These are phyloP conservation scores for Protula sp. DNA, from an alignment of 2,888 invertebrate species.

Conservation along the genomic window DNA sequence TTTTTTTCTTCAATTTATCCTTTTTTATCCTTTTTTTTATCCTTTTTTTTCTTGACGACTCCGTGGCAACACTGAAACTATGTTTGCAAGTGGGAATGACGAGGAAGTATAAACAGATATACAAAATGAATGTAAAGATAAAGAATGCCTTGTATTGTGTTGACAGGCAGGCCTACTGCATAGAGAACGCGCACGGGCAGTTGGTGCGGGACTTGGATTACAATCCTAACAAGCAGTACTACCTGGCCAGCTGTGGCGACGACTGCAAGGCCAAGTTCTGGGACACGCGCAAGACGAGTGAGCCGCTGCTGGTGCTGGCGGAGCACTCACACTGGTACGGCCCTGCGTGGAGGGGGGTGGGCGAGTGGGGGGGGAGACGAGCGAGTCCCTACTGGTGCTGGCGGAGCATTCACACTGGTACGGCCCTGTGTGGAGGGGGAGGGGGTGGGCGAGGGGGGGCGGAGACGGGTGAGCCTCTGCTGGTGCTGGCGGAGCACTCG, in stretches of 20 bases:
- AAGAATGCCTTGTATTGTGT: no score
- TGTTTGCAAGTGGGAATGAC: no score
- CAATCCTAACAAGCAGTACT: conserved; percentile 96
- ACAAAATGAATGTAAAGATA: no score
- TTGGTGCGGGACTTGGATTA: conserved; percentile 86
- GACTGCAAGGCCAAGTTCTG: conserved; percentile 93
- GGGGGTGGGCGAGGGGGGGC: conserved; percentile 98
- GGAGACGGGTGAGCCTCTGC: conserved; percentile 64
- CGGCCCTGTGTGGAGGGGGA: no score
- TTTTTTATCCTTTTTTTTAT: no score
- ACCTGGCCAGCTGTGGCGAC: conserved; percentile 88
- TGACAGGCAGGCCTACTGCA: conserved; percentile 71
- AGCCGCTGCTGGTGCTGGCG: conserved; percentile 66
- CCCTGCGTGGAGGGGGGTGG: no score
- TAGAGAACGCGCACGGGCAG: conserved; percentile 84
- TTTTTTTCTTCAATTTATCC: no score
- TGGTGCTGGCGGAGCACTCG: conserved; percentile 60
- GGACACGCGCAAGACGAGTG: conserved; percentile 73
- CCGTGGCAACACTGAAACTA: no score
- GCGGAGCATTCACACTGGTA: conserved; percentile 59
- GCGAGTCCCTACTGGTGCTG: conserved; percentile 65
- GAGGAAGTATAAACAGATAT: no score
- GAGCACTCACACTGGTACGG: conserved; percentile 60
- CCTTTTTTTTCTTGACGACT: no score
- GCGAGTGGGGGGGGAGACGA: conserved; percentile 81